Base-by-base conservation (phyloP, 2,797 vertebrate species). In the Sebastes diaconus region DNA sequence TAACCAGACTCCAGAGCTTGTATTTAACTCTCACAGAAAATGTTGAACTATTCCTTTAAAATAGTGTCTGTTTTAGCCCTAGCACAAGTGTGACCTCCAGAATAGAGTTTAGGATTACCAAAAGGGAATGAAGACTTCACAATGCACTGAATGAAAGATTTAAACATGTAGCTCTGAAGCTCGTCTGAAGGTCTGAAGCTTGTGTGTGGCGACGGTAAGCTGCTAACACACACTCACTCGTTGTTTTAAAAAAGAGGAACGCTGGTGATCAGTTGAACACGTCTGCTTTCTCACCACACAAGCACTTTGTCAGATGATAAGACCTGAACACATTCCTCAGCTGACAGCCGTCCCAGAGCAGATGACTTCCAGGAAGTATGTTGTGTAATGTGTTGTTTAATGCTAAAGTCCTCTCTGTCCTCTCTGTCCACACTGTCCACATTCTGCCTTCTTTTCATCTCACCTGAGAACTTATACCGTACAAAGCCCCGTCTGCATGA, bases 301-400 rank as follows among this genome's bases (percentile, higher is more conserved):
- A 11, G 10, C 42, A 20, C 57, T 11, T 10, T 39, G 29, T 73
- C 20, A 30, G 76, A 34, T 1, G 79, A 71, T 80, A 39, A 27
- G 12, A 81, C 84, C 74, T 58, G 58, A 42, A 77, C 52, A 65
- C 77, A 67, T 83, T 87, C 72, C 68, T 83, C 36, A 8, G 30
- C 64, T 22, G 32, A 57, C 79, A 55, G 42, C 52, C 42, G 25
- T 36, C 54, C 9, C 24, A 24, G 1, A 69, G 69, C 5, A 24
- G 8, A 54, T 25, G 3, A 16, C 25, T 12, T 34, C 42, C 8
- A 39, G 27, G 27, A 64, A 32, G 22, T 4, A 7, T 4, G 25
- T 61, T 65, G 10, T 32, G 46, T 67, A 32, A 73, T 6, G 10
- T 25, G 65, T 57, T 5, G 6, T 52, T 55, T 36, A 20, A 11